A percentile compares a stretch with the other conserved stretches of the same genome.
These are phyloP conservation scores for Stichopus chloronotus DNA, from an alignment of 35 echinoderm and acorn worm species.

Conservation along the genomic window DNA sequence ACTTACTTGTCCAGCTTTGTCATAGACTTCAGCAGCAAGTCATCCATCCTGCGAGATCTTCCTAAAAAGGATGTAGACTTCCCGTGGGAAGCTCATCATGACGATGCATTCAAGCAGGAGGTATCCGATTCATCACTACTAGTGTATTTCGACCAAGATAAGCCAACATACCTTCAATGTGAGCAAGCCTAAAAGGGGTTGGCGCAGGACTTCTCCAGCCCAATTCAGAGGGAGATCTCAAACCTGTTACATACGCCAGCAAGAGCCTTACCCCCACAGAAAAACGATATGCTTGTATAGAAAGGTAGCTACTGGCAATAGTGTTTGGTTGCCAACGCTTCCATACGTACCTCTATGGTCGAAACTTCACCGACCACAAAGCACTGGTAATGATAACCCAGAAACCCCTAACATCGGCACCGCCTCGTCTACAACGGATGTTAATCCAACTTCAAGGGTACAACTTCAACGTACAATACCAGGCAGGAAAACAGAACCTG, in stretches of 20 bases:
- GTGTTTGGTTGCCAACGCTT: slow-evolving; percentile 38
- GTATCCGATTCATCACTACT: slow-evolving; percentile 38
- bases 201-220: slow-evolving; percentile 41
- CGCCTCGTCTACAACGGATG: slow-evolving; percentile 19
- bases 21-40: slow-evolving; percentile 16
- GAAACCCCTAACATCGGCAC: slow-evolving; percentile 50
- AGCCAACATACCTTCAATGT: slow-evolving; percentile 48
- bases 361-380: slow-evolving; percentile 37
- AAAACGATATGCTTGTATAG: slow-evolving; percentile 40
- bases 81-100: slow-evolving; percentile 27
- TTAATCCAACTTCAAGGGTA: slow-evolving; percentile 16
- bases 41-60: not conserved
- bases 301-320: slow-evolving; percentile 52
- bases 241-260: slow-evolving; percentile 48
- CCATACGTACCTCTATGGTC: slow-evolving; percentile 40
- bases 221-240: not conserved
- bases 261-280: slow-evolving; percentile 34
- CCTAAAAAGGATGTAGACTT: not conserved
- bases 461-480: slow-evolving; percentile 27
- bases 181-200: slow-evolving; percentile 42
- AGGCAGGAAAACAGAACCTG: not conserved
- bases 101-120: slow-evolving; percentile 33
- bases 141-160: slow-evolving; percentile 27
- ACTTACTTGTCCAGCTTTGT: slow-evolving; percentile 24
- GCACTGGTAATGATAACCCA: slow-evolving; percentile 43